Conservation (phyloP, 2,888 invertebrate species). For the Dasysyrphus albostriatus region DNA sequence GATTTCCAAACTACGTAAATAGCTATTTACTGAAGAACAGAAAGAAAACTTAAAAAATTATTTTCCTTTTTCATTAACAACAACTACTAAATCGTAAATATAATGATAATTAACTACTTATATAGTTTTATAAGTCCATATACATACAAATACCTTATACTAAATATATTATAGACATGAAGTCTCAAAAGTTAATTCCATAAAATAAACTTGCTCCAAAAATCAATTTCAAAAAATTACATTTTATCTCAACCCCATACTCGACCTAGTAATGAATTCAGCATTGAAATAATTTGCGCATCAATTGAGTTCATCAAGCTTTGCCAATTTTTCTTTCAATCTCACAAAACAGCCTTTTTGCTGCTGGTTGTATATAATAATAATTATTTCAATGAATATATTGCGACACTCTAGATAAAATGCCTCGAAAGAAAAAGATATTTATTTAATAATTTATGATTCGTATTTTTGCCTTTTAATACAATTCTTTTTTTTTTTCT, state of each 20-base stretch:
- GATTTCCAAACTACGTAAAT: no score
- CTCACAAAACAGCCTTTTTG: background rate
- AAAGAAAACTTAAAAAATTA: no score
- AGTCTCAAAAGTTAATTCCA: background rate
- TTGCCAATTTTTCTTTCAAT: constrained; percentile 20
- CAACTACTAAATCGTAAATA: no score
- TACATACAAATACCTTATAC: no score
- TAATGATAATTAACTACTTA: no score
- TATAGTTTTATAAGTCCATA: no score
- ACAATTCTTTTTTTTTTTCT: background rate
- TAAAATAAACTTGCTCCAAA: background rate
- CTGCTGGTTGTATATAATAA: no score
- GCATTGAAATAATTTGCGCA: constrained; percentile 20
- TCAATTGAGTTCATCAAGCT: constrained; percentile 10
- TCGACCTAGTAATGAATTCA: constrained; percentile 11
- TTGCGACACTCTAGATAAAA: constrained; percentile 37
- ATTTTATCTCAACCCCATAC: constrained; percentile 8
- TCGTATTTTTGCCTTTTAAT: constrained; percentile 1
- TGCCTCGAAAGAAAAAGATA: background rate
- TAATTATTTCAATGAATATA: constrained; percentile 32
- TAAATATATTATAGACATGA: no score
- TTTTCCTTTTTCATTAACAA: no score
- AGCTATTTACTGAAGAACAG: no score
- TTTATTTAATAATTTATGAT: constrained; percentile 23
- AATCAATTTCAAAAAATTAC: background rate